Evolutionary conservation across 2,113 vertebrate species (phyloP).

Genomic region (Anarhynchus alexandrinus): DNA sequence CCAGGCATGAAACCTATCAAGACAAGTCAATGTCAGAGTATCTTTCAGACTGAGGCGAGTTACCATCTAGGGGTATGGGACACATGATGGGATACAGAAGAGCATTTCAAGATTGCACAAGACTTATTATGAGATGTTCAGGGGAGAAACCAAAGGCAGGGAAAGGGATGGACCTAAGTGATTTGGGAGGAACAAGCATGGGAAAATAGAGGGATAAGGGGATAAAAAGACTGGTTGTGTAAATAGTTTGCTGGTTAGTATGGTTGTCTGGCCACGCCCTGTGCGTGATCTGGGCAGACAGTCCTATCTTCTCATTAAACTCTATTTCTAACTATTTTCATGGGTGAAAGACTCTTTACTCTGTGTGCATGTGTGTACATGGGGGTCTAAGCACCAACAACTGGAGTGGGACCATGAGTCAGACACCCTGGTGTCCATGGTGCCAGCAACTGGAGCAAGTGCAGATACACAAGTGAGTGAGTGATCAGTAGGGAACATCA

Average conservation of each 20-base stretch:
- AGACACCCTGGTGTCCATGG: background rate
- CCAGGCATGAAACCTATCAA: background rate
- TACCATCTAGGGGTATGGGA: background rate
- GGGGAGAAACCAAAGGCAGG: background rate
- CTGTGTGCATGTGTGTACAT: background rate
- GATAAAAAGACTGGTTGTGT: background rate
- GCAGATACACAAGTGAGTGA: no score
- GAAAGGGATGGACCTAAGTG: background rate
- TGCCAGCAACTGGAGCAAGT: background rate
- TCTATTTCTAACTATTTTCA: background rate
- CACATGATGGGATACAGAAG: background rate
- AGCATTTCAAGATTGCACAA: background rate
- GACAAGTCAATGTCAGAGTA: background rate
- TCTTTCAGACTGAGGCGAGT: background rate
- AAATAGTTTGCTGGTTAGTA: background rate
- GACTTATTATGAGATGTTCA: background rate
- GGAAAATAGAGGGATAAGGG: background rate
- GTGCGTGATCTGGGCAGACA: background rate
- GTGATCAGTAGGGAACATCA: background rate
- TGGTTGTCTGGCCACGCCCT: accelerated
- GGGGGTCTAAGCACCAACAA: background rate
- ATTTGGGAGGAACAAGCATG: background rate
- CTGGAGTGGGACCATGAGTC: background rate
- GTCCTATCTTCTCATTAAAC: background rate
- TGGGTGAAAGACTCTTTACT: background rate